A percentile compares a stretch with the other conserved stretches of the same genome.
Conservation (phyloP, 1,140 invertebrate species). For the Solen grandis region DNA sequence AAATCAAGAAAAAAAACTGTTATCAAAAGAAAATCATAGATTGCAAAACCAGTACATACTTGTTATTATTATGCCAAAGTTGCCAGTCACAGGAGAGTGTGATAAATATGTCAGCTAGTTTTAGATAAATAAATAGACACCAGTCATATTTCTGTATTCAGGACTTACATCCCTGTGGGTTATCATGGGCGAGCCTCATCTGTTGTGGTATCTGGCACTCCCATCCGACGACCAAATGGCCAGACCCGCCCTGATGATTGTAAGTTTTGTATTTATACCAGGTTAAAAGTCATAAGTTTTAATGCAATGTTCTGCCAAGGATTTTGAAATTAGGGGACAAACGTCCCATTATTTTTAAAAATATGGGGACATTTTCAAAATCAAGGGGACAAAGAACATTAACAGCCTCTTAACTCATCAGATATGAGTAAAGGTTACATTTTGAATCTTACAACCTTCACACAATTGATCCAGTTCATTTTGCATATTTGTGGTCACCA, state of each 20-base stretch:
- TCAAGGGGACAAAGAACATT: too few relatives aligned
- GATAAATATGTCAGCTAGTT: not conserved
- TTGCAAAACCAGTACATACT: not conserved
- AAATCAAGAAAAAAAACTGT: not conserved
- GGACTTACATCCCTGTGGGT: constrained; percentile 97
- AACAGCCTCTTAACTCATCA: too few relatives aligned
- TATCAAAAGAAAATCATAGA: not conserved
- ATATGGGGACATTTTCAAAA: too few relatives aligned
- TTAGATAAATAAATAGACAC: not conserved
- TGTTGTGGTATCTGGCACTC: constrained; percentile 96
- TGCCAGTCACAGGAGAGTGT: not conserved
- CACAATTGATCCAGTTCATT: too few relatives aligned
- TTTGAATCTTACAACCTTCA: too few relatives aligned
- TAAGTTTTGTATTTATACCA: too few relatives aligned
- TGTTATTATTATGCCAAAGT: not conserved
- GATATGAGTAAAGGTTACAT: too few relatives aligned
- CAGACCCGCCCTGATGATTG: constrained; percentile 92
- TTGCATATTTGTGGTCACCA: too few relatives aligned
- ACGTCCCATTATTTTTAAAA: too few relatives aligned
- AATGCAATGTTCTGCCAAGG: too few relatives aligned
- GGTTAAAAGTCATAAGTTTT: too few relatives aligned
- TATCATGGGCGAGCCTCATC: constrained; percentile 99
- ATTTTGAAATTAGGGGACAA: too few relatives aligned
- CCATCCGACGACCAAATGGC: constrained; percentile 93
- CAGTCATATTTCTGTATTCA: constrained; percentile 78